Conservation (phyloP, 2,113 vertebrate genomes). For the Willisornis vidua region DNA sequence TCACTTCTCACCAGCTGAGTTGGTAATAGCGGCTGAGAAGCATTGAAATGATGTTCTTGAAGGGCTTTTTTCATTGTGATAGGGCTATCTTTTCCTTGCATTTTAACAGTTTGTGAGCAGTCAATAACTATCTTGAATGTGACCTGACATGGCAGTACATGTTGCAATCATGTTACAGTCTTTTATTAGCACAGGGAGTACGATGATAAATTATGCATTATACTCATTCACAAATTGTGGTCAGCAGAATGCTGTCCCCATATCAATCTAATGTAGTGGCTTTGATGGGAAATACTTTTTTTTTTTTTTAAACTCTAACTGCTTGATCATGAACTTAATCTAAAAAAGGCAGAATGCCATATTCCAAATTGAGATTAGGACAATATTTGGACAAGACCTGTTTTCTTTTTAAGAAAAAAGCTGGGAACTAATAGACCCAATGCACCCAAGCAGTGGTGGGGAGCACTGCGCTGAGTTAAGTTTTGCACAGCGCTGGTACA, state of each 20-base stretch:
- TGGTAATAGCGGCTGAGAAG: slow-evolving; percentile 6
- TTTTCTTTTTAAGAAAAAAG: not conserved
- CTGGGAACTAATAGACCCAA: not conserved
- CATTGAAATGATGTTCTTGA: slow-evolving; percentile 2
- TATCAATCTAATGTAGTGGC: not conserved
- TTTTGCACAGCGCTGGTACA: not conserved
- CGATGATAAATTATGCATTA: not conserved
- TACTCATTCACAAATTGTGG: not conserved
- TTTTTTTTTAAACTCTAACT: not conserved
- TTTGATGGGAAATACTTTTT: not conserved
- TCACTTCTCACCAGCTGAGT: slow-evolving; percentile 17
- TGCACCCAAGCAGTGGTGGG: not conserved
- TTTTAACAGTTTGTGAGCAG: not conserved
- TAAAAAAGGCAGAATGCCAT: not conserved
- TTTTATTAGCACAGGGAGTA: not conserved
- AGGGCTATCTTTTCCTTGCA: not conserved
- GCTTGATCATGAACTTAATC: not conserved
- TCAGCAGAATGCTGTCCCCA: not conserved
- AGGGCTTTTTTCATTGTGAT: not conserved
- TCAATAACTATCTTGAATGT: not conserved
- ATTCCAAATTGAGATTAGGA: not conserved
- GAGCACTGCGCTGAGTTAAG: not conserved
- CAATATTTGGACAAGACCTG: not conserved
- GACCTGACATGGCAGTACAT: not conserved
- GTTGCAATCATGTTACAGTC: not conserved